These are phyloP conservation scores for Aphelinus atriplicis DNA, from an alignment of 1,140 invertebrate genomes.

Conservation along the genomic window DNA sequence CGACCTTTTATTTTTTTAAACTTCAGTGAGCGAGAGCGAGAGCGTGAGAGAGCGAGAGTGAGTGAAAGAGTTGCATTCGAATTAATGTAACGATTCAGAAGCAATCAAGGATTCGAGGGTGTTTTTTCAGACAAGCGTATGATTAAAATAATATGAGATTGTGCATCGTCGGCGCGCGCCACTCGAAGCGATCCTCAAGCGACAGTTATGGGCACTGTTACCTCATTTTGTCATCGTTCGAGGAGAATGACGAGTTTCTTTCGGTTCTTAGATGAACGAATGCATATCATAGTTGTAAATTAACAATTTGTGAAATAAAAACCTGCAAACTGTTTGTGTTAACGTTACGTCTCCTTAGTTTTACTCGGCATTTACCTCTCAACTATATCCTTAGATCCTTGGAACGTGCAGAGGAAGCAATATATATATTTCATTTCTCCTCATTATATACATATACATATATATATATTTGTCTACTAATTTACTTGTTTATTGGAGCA, in stretches of 20 bases:
- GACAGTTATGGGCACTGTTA: constrained; percentile 27
- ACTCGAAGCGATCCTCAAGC: neutral
- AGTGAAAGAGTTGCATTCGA: too few species aligned
- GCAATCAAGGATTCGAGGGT: neutral
- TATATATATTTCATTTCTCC: too few species aligned
- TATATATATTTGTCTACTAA: too few species aligned
- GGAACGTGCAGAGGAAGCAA: too few species aligned
- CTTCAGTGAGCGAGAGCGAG: neutral
- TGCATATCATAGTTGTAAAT: constrained; percentile 88
- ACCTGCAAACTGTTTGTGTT: constrained; percentile 68
- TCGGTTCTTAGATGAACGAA: constrained; percentile 79
- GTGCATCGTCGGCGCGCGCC: neutral
- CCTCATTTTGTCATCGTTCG: constrained; percentile 38
- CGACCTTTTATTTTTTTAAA: constrained; percentile 28
- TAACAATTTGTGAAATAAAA: constrained; percentile 67
- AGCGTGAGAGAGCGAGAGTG: neutral
- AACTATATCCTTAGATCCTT: too few species aligned
- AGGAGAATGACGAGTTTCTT: constrained; percentile 61
- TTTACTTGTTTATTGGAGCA: too few species aligned
- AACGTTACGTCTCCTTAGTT: constrained; percentile 42
- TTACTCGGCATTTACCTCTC: too few species aligned
- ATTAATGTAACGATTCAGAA: neutral
- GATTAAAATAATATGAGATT: constrained; percentile 13
- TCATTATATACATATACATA: too few species aligned
- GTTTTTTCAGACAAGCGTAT: neutral